A percentile compares a stretch with the other conserved stretches of the same genome.
phyloP scores from a whole-genome alignment of 2,888 invertebrate genomes.

The Limnephilus auricula region DNA sequence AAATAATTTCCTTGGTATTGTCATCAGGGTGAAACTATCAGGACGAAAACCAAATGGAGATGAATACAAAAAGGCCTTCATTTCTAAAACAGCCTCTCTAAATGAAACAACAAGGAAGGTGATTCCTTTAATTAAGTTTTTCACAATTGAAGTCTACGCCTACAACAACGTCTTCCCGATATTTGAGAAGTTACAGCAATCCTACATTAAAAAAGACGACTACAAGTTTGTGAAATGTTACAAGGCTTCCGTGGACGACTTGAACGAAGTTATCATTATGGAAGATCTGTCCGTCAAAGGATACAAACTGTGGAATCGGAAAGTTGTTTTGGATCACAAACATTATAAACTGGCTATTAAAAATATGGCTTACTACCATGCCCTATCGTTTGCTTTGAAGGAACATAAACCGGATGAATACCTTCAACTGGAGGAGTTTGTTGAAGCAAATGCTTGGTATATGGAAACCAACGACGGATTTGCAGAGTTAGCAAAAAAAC shows the following conservation, averaged over 20 bases:
- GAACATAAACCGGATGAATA: conserved; percentile 62
- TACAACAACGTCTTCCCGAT: conserved; percentile 48
- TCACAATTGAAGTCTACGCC: conserved; percentile 45
- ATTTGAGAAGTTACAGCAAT: conserved; percentile 47
- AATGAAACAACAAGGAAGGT: conserved; percentile 12
- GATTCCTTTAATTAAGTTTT: conserved; percentile 35
- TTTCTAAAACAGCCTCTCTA: background rate
- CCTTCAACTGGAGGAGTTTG: background rate
- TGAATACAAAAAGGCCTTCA: background rate
- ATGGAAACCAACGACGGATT: background rate
- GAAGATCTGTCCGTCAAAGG: conserved; percentile 64
- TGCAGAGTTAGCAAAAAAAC: background rate
- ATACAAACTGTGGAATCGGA: conserved; percentile 63
- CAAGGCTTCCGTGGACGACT: background rate
- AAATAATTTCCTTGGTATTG: background rate
- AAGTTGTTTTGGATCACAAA: conserved; percentile 56
- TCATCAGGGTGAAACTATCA: background rate
- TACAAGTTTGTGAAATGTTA: conserved; percentile 51
- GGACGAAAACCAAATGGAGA: background rate
- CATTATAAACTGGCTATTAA: conserved; percentile 64
- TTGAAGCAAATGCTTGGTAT: background rate
- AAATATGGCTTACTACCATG: conserved; percentile 67
- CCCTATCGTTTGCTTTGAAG: conserved; percentile 67
- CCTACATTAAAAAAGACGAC: conserved; percentile 12
- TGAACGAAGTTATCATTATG: conserved; percentile 65